Conservation (phyloP, 2,888 invertebrate species). For the Ctena decussata region DNA sequence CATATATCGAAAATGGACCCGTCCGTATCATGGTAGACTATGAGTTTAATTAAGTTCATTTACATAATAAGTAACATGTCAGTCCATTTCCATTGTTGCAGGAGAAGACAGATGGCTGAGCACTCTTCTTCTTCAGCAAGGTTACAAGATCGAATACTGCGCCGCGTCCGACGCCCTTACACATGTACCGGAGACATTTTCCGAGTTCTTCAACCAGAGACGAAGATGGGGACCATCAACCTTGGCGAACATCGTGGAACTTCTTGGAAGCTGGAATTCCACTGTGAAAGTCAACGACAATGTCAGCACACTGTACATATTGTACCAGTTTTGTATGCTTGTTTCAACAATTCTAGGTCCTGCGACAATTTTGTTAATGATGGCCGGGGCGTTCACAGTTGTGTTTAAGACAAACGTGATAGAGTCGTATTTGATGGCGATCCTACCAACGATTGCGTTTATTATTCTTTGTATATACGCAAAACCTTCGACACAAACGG, state of each 20-base stretch:
- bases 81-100: conserved; percentile 28
- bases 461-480: conserved; percentile 97
- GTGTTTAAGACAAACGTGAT: conserved; percentile 99
- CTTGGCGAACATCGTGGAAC: conserved; percentile 99
- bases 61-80: too few relatives aligned
- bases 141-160: conserved; percentile 99
- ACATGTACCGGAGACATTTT: conserved; percentile 94
- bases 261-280: conserved; percentile 87
- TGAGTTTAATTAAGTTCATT: too few relatives aligned
- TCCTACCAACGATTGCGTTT: conserved; percentile 96
- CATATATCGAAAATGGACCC: too few relatives aligned
- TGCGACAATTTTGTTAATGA: conserved; percentile 90
- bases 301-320: conserved; percentile 80
- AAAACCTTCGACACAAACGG: conserved; percentile 95
- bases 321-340: conserved; percentile 80
- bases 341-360: conserved; percentile 80
- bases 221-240: conserved; percentile 99
- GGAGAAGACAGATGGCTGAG: conserved; percentile 99
- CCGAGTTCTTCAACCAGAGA: conserved; percentile 97
- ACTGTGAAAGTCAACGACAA: conserved; percentile 81
- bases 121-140: conserved; percentile 98
- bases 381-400: conserved; percentile 99
- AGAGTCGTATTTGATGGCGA: conserved; percentile 98
- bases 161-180: conserved; percentile 99
- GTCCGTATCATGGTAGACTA: too few relatives aligned